phyloP scores from a whole-genome alignment of 2,797 vertebrate genomes.

The Loriculus beryllinus region DNA sequence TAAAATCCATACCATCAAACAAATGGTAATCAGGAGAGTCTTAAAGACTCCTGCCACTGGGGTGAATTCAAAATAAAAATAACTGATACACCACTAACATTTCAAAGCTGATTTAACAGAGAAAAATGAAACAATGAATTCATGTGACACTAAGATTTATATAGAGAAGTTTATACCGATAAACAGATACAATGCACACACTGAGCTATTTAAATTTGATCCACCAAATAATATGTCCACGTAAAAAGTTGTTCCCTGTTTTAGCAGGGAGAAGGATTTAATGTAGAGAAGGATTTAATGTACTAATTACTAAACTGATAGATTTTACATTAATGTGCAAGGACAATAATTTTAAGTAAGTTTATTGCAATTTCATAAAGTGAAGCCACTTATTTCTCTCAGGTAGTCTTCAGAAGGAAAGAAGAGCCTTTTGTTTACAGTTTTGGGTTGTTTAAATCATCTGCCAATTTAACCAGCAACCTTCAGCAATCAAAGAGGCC shows the following conservation, averaged over 20 bases:
- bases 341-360: background rate
- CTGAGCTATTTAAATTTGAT: background rate
- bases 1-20: background rate
- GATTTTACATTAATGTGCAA: background rate
- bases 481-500: background rate
- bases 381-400: background rate
- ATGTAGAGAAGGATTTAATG: background rate
- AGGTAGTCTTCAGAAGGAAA: background rate
- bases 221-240: background rate
- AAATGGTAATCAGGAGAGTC: background rate
- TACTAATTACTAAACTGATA: background rate
- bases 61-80: background rate
- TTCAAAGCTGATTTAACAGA: background rate
- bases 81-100: background rate
- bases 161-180: background rate
- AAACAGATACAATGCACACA: background rate
- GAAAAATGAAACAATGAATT: background rate
- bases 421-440: background rate
- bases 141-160: background rate
- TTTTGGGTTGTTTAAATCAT: background rate
- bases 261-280: background rate
- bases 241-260: background rate
- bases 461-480: background rate
- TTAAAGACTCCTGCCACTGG: background rate
- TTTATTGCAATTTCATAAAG: background rate